A percentile compares a stretch with the other conserved stretches of the same genome.
These are phyloP conservation scores for Nansenia antarctica DNA, from an alignment of 2,113 vertebrate genomes.

Conservation along the genomic window DNA sequence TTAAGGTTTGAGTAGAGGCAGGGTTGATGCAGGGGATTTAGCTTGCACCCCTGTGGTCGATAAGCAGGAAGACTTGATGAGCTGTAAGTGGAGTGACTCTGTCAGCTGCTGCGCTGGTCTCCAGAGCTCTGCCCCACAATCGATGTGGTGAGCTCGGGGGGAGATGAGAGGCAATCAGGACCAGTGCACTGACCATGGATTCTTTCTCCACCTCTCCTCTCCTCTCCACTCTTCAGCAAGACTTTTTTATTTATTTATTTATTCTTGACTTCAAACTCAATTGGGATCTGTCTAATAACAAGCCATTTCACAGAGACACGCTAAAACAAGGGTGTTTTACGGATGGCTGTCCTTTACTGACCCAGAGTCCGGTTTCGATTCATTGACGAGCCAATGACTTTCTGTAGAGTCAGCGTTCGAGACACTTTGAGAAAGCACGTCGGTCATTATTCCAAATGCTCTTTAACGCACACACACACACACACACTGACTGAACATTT, in stretches of 20 bases:
- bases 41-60: slow-evolving; percentile 55
- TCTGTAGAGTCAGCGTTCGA: neutral
- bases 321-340: too few species aligned
- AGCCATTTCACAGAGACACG: neutral
- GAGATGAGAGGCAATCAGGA: slow-evolving; percentile 35
- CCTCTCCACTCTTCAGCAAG: neutral
- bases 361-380: neutral
- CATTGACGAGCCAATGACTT: neutral
- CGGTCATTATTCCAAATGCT: too few species aligned
- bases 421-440: neutral
- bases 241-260: slow-evolving; percentile 1
- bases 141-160: slow-evolving; percentile 38
- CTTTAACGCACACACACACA: too few species aligned
- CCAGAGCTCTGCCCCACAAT: slow-evolving; percentile 41
- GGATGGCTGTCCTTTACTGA: neutral
- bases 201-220: neutral
- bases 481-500: too few species aligned
- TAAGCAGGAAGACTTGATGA: slow-evolving; percentile 52
- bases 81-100: slow-evolving; percentile 55
- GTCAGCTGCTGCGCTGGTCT: slow-evolving; percentile 52
- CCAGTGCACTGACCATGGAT: slow-evolving; percentile 13
- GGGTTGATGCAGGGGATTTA: slow-evolving; percentile 30
- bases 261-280: neutral
- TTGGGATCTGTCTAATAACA: neutral
- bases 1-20: neutral